phyloP scores from a whole-genome alignment of 1,140 invertebrate genomes.

The Conopomorpha cramerella region DNA sequence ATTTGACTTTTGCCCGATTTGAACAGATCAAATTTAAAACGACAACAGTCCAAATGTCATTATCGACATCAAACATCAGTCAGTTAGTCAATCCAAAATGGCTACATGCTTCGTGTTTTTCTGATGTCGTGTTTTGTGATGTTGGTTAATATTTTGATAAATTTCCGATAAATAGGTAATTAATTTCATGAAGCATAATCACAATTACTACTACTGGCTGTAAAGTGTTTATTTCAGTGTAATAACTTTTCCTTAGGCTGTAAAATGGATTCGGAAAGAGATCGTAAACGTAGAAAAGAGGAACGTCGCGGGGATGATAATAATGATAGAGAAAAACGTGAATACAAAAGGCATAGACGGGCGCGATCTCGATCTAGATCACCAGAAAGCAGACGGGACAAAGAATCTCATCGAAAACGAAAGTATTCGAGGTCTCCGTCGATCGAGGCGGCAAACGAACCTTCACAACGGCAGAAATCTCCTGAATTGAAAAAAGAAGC shows the following conservation, averaged over 20 bases:
- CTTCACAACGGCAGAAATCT: conserved; percentile 14
- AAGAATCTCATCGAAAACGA: conserved; percentile 27
- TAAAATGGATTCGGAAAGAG: conserved; percentile 22
- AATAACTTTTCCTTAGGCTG: background rate
- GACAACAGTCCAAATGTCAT: background rate
- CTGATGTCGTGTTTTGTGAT: background rate
- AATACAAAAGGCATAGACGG: conserved; percentile 26
- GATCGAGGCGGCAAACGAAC: conserved; percentile 16
- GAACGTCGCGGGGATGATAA: conserved; percentile 27
- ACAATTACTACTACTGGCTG: too few relatives aligned
- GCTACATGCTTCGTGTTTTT: background rate
- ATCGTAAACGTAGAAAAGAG: conserved; percentile 29
- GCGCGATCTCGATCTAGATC: conserved; percentile 27
- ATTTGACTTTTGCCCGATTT: too few relatives aligned
- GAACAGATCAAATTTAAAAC: too few relatives aligned
- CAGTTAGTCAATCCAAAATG: conserved; percentile 5
- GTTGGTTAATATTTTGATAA: too few relatives aligned
- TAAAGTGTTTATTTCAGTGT: too few relatives aligned
- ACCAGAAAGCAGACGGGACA: conserved; percentile 14
- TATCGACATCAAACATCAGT: too few relatives aligned
- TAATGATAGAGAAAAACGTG: conserved; percentile 20
- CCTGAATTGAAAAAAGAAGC: conserved; percentile 17
- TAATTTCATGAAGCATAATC: too few relatives aligned
- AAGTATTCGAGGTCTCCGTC: conserved; percentile 27
- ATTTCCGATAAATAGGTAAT: too few relatives aligned